A percentile compares a stretch with the other conserved stretches of the same genome.
Evolutionary conservation across 2,888 invertebrate species (phyloP).

Genomic region (Drosophila diplacantha): DNA sequence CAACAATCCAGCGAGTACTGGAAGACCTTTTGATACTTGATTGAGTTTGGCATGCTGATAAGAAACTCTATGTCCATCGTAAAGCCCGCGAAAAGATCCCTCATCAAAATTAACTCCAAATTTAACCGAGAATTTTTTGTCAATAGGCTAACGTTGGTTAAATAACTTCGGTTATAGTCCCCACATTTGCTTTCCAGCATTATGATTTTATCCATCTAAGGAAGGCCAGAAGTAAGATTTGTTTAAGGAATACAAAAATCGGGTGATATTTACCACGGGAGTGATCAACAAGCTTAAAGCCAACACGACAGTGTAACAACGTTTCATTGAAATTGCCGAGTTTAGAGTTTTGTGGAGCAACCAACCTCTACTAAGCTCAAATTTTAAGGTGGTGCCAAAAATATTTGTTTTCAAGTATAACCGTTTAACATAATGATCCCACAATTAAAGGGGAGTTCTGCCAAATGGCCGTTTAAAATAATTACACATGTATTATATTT

Average conservation of each 20-base stretch:
- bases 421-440: slow-evolving; percentile 6
- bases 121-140: slow-evolving; percentile 5
- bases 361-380: slow-evolving; percentile 10
- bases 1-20: slow-evolving; percentile 57
- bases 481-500: neutral
- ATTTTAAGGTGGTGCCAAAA: neutral
- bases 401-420: neutral
- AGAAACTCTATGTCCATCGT: slow-evolving; percentile 41
- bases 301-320: neutral
- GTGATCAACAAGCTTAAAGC: neutral
- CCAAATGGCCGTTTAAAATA: slow-evolving; percentile 8
- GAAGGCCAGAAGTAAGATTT: neutral
- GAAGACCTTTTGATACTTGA: slow-evolving; percentile 40
- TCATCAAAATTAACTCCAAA: slow-evolving; percentile 30
- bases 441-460: slow-evolving; percentile 1
- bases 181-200: slow-evolving; percentile 31
- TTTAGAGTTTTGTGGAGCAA: neutral
- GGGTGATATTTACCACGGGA: slow-evolving; percentile 17
- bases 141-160: slow-evolving; percentile 18
- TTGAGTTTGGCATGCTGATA: slow-evolving; percentile 1
- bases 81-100: slow-evolving; percentile 27
- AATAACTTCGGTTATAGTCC: slow-evolving; percentile 40
- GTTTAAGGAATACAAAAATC: too few species aligned
- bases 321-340: slow-evolving; percentile 5
- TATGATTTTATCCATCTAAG: slow-evolving; percentile 18